Percentiles rank a stretch among this genome's conserved stretches.
Conservation (phyloP, 2,888 invertebrate species). For the Agriopis marginaria region DNA sequence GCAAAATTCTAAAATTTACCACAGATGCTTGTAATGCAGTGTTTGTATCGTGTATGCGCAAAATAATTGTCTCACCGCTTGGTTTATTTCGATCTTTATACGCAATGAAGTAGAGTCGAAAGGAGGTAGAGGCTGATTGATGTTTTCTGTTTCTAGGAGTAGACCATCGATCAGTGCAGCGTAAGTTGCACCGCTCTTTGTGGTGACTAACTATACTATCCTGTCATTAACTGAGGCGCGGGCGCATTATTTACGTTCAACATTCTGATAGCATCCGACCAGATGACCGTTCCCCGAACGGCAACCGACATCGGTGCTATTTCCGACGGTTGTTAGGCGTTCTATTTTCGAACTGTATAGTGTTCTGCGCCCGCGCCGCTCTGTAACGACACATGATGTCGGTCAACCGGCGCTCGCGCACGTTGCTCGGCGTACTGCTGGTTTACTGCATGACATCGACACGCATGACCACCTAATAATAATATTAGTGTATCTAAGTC, state of each 20-base stretch:
- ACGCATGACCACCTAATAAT: conserved; percentile 71
- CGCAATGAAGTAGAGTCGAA: conserved; percentile 66
- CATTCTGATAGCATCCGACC: conserved; percentile 57
- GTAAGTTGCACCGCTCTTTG: conserved; percentile 86
- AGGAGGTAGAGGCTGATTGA: conserved; percentile 81
- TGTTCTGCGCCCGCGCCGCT: conserved; percentile 80
- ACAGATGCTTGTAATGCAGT: conserved; percentile 67
- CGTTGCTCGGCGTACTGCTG: conserved; percentile 63
- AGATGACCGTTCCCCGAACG: conserved; percentile 66
- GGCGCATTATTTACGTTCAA: conserved; percentile 66
- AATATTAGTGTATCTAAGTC: conserved; percentile 56
- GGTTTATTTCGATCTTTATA: conserved; percentile 62
- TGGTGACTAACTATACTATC: conserved; percentile 80
- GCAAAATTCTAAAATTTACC: conserved; percentile 62
- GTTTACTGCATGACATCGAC: conserved; percentile 65
- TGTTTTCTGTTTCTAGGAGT: conserved; percentile 87
- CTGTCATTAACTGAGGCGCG: conserved; percentile 79
- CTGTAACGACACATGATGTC: conserved; percentile 72
- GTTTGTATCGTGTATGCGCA: conserved; percentile 75
- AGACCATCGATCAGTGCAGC: conserved; percentile 82
- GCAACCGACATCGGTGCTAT: conserved; percentile 69
- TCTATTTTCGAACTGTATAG: conserved; percentile 75
- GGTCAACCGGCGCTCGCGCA: conserved; percentile 67
- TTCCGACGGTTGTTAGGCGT: conserved; percentile 72
- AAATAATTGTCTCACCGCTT: conserved; percentile 77